These are phyloP conservation scores for Palythoa heliodiscus DNA, from an alignment of 92 coral and sea anemone genomes.

Conservation along the genomic window DNA sequence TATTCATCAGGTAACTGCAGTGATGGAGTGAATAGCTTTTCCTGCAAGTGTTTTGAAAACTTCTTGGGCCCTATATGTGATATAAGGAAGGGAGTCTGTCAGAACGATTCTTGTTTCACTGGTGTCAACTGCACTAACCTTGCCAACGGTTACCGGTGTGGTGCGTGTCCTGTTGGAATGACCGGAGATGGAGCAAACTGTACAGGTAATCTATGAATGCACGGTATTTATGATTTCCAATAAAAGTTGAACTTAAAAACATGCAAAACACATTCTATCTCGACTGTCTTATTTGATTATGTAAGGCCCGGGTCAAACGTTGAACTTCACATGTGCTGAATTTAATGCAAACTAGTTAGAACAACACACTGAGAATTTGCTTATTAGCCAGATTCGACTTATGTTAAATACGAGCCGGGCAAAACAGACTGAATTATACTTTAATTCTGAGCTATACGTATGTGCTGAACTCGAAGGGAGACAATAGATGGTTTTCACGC, in stretches of 20 bases:
- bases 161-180: slow-evolving; percentile 13
- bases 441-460: too few species aligned
- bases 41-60: background rate
- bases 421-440: too few species aligned
- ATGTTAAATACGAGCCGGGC: too few species aligned
- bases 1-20: background rate
- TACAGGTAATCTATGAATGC: background rate
- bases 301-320: too few species aligned
- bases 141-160: slow-evolving; percentile 19
- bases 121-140: slow-evolving; percentile 31
- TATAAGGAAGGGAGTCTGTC: slow-evolving; percentile 23
- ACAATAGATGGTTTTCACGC: too few species aligned
- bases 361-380: too few species aligned
- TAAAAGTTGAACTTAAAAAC: background rate
- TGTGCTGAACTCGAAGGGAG: too few species aligned
- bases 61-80: slow-evolving; percentile 19
- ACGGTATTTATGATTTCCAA: background rate
- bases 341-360: too few species aligned
- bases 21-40: slow-evolving; percentile 10
- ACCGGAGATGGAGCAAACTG: slow-evolving; percentile 13
- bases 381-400: too few species aligned
- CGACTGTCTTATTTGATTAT: too few species aligned
- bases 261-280: background rate
- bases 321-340: too few species aligned
- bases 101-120: slow-evolving; percentile 3